These are phyloP conservation scores for Crossocerus cetratus DNA, from an alignment of 2,888 invertebrate genomes.

Conservation along the genomic window DNA sequence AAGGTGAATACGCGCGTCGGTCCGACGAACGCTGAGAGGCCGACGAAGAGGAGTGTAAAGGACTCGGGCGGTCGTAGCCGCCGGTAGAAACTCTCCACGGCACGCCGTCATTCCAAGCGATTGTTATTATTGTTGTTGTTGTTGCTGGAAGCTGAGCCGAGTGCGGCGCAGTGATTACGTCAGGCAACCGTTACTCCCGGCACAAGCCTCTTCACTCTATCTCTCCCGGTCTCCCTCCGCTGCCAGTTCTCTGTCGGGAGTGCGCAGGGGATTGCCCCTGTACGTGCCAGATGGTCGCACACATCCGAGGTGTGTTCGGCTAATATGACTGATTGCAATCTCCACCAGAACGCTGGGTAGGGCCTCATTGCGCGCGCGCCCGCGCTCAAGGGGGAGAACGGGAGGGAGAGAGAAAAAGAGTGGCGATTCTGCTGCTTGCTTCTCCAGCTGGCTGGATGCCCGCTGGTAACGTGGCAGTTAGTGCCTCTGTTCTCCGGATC, in stretches of 20 bases:
- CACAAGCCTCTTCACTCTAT: slow-evolving; percentile 9
- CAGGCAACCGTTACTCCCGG: slow-evolving; percentile 54
- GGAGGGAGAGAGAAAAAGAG: too few species aligned
- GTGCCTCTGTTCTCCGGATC: not conserved
- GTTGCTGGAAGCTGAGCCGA: not conserved
- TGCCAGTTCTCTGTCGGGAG: too few species aligned
- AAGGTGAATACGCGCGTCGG: slow-evolving; percentile 28
- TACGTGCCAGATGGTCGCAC: slow-evolving; percentile 64
- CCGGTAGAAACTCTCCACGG: too few species aligned
- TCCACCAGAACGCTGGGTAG: slow-evolving; percentile 43
- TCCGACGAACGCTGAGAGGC: not conserved
- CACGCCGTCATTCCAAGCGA: too few species aligned
- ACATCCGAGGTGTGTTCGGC: slow-evolving; percentile 66
- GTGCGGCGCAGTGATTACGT: slow-evolving; percentile 46
- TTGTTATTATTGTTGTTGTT: too few species aligned
- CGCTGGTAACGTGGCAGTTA: slow-evolving; percentile 14
- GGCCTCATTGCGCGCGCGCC: not conserved
- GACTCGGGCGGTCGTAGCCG: too few species aligned
- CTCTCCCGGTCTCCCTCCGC: too few species aligned
- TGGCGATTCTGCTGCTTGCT: too few species aligned
- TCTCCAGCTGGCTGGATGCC: slow-evolving; percentile 4
- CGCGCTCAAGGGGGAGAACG: not conserved
- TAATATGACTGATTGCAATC: slow-evolving; percentile 72
- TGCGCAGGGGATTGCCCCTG: not conserved
- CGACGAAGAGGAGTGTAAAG: too few species aligned